phyloP scores from a whole-genome alignment of 2,888 invertebrate species.

The Mesorhabditis sp. region DNA sequence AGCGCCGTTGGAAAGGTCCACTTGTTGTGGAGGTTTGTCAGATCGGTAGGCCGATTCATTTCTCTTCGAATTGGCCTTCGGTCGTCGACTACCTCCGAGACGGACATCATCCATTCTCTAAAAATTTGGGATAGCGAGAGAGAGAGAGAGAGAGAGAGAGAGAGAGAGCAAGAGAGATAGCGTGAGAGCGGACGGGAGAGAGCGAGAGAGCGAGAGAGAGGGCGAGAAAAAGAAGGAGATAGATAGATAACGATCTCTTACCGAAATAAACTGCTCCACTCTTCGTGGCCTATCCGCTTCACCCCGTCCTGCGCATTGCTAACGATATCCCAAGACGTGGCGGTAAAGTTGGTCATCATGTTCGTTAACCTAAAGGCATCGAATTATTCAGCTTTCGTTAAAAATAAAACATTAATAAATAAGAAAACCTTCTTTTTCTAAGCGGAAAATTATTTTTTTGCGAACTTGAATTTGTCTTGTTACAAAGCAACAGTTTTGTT shows the following conservation, averaged over 20 bases:
- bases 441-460: too few relatives aligned
- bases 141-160: too few relatives aligned
- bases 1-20: constrained; percentile 58
- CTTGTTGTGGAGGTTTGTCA: constrained; percentile 55
- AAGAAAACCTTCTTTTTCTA: too few relatives aligned
- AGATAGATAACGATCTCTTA: too few relatives aligned
- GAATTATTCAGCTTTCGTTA: constrained; percentile 38
- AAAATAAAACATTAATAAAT: too few relatives aligned
- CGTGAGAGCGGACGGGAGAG: too few relatives aligned
- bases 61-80: constrained; percentile 50
- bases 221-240: too few relatives aligned
- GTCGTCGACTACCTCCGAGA: constrained; percentile 53
- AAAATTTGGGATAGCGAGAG: not conserved
- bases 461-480: too few relatives aligned
- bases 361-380: constrained; percentile 42
- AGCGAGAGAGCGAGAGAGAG: too few relatives aligned
- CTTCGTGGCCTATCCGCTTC: constrained; percentile 37
- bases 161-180: too few relatives aligned
- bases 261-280: constrained; percentile 39
- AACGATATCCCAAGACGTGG: constrained; percentile 49
- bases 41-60: constrained; percentile 43
- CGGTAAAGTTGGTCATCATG: constrained; percentile 54
- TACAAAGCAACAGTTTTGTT: too few relatives aligned
- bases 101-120: constrained; percentile 53
- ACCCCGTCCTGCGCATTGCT: constrained; percentile 50